Base-by-base conservation (phyloP, 2,797 vertebrate species). In the Microctenopoma stevenorrisi region DNA sequence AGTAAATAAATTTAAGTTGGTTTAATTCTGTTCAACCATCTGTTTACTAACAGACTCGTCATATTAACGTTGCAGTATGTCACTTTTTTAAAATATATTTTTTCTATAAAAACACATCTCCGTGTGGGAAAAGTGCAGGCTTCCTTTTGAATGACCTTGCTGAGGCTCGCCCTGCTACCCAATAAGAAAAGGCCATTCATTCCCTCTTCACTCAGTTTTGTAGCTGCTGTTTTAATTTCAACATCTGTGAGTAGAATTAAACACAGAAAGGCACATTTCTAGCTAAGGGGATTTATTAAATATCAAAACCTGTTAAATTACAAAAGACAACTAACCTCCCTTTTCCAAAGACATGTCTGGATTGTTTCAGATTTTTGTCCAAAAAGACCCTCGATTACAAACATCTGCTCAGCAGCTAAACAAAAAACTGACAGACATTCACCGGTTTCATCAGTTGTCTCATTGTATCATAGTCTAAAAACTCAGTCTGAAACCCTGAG, bases 261-360 rank as follows among this genome's bases (percentile, higher is more conserved):
- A 47, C 44, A 18, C 3, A 43, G 14, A 40, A 15, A 42, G 15
- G 4, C 4, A 43, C 15, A 4, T n/a, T 47, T 68, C 38, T 4
- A 74, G 53, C 61, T 67, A 16, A 30, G 62, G 51, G 51, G 15
- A 60, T 85, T 88, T 86, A 91, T 88, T 91, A 67, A 84, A 86
- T 88, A 86, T 81, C 58, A 87, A 88, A 84, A 86, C 33, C 80
- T 22, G 47, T 84, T 77, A 37, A 79, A 82, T 57, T 74, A 84
- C 56, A 79, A 70, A 75, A 38, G 9, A 76, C 64, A 55, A 37
- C 13, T 43, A 12, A 58, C 37, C 16, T 72, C 1, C 35, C 49
- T 63, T 58, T 46, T 50, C 16, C 64, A 68, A 30, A 69, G 1
- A 75, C 25, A 22, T 22, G 25, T 26, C 10, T 11, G 11, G 0